Conservation (phyloP, 1,140 invertebrate species). For the Eueides isabella region DNA sequence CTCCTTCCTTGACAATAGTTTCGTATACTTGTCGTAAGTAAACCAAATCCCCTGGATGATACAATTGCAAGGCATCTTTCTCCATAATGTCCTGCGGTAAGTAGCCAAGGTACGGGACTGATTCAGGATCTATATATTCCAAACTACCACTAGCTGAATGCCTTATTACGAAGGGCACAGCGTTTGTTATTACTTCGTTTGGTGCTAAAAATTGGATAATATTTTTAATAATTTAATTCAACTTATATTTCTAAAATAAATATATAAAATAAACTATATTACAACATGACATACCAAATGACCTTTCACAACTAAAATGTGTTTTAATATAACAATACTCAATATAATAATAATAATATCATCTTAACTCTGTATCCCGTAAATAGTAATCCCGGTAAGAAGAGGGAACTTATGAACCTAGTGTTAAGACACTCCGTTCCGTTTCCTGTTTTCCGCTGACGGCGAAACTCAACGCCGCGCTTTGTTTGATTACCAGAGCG, state of each 20-base stretch:
- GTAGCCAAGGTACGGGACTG: conserved; percentile 92
- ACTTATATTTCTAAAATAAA: neutral
- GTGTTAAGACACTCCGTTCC: too few species aligned
- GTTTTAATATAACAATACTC: neutral
- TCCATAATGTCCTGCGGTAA: conserved; percentile 94
- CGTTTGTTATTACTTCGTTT: conserved; percentile 81
- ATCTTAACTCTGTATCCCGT: too few species aligned
- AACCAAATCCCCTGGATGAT: conserved; percentile 92
- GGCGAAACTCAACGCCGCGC: too few species aligned
- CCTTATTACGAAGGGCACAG: conserved; percentile 86
- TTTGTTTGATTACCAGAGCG: too few species aligned
- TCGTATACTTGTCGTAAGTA: conserved; percentile 92
- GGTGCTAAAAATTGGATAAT: conserved; percentile 80
- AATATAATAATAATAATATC: too few species aligned
- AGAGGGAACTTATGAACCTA: too few species aligned
- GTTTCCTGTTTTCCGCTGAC: too few species aligned
- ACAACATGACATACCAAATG: neutral
- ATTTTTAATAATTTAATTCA: neutral
- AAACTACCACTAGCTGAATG: conserved; percentile 89
- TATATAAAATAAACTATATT: neutral
- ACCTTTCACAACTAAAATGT: neutral
- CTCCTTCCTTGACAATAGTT: conserved; percentile 86
- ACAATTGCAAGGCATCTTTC: conserved; percentile 92
- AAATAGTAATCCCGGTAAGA: too few species aligned
- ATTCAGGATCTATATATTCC: conserved; percentile 89